These are phyloP conservation scores for Melikaiella ostensackeni DNA, from an alignment of 2,888 invertebrate genomes.

Conservation along the genomic window DNA sequence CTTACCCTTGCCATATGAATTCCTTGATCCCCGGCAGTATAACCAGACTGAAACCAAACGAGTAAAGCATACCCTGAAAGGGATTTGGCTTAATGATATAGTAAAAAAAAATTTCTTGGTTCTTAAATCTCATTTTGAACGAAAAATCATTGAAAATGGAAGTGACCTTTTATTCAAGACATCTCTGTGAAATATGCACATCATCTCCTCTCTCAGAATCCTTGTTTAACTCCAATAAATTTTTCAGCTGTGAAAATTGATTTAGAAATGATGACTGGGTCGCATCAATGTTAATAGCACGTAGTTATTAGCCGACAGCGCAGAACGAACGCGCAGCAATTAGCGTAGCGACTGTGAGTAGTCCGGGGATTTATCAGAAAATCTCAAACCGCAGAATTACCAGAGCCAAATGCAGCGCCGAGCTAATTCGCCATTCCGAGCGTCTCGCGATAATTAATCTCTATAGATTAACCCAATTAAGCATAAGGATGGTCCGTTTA, in stretches of 20 bases:
- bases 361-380: conserved; percentile 42
- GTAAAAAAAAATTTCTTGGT: too few species aligned
- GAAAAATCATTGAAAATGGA: neutral
- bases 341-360: conserved; percentile 30
- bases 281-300: conserved; percentile 28
- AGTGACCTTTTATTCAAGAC: neutral
- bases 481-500: conserved; percentile 67
- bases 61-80: too few species aligned
- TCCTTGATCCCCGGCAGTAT: too few species aligned
- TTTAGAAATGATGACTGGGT: neutral
- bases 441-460: conserved; percentile 67
- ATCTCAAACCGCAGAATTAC: conserved; percentile 40
- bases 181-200: neutral
- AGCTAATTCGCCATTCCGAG: conserved; percentile 63
- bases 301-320: conserved; percentile 34
- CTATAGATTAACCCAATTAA: conserved; percentile 71
- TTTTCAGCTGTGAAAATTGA: neutral
- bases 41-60: too few species aligned
- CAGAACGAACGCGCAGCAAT: conserved; percentile 28
- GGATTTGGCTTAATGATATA: too few species aligned
- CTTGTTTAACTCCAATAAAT: neutral
- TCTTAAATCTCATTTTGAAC: too few species aligned
- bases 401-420: conserved; percentile 34
- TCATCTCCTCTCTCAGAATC: neutral
- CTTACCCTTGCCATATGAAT: too few species aligned